phyloP scores from a whole-genome alignment of 1,140 invertebrate species.

The Macrocentrus cingulum region DNA sequence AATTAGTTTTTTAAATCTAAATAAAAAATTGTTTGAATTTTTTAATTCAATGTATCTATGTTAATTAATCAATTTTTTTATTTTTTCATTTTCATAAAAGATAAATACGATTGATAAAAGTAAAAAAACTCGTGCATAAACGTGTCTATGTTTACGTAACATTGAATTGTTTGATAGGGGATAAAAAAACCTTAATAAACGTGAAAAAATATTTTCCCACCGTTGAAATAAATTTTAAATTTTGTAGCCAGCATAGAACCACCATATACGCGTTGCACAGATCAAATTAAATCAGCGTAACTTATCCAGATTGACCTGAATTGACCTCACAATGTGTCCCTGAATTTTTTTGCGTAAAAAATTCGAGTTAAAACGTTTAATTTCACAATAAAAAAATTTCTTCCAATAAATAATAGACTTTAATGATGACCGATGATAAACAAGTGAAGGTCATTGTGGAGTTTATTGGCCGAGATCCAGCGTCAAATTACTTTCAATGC shows the following conservation, averaged over 20 bases:
- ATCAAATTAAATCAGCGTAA: background rate
- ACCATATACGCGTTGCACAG: background rate
- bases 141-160: no score
- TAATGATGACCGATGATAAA: slow-evolving; percentile 1
- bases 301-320: background rate
- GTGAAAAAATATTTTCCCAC: background rate
- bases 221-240: background rate
- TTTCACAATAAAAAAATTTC: slow-evolving; percentile 9
- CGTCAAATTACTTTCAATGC: background rate
- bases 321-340: background rate
- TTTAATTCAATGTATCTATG: no score
- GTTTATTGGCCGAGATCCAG: slow-evolving; percentile 43
- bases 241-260: background rate
- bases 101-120: no score
- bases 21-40: no score
- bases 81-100: no score
- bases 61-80: no score
- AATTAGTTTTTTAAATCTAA: no score
- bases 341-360: background rate
- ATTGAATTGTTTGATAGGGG: no score
- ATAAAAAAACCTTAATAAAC: no score
- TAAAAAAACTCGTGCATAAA: no score
- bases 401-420: slow-evolving; percentile 2
- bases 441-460: slow-evolving; percentile 19
- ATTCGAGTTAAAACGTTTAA: background rate